Percentiles rank a stretch among this genome's conserved stretches.
phyloP scores from a whole-genome alignment of 2,888 invertebrate species.

The Sepioteuthis lessoniana region DNA sequence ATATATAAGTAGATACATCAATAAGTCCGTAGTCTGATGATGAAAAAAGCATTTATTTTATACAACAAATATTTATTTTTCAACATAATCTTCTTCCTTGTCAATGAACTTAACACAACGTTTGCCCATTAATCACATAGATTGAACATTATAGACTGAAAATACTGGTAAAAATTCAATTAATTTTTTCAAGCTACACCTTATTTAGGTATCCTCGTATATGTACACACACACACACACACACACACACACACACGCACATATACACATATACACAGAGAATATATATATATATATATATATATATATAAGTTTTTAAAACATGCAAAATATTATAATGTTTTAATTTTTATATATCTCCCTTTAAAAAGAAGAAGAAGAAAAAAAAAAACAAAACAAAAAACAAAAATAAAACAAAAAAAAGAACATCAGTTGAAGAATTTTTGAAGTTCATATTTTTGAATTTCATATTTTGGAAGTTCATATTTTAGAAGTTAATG shows the following conservation, averaged over 20 bases:
- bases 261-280: not conserved
- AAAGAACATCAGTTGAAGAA: not conserved
- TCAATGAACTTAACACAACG: too few species aligned
- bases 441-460: too few species aligned
- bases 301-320: not conserved
- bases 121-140: too few species aligned
- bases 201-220: too few species aligned
- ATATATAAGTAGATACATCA: not conserved
- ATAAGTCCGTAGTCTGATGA: too few species aligned
- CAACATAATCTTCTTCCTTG: too few species aligned
- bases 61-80: too few species aligned
- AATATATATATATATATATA: not conserved
- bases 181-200: not conserved
- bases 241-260: not conserved
- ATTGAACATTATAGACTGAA: too few species aligned
- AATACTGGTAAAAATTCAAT: not conserved
- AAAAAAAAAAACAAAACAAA: too few species aligned
- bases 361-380: not conserved
- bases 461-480: not conserved
- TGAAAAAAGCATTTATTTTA: too few species aligned
- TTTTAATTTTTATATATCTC: not conserved
- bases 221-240: not conserved
- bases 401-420: too few species aligned
- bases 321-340: not conserved
- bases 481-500: conserved; percentile 35